phyloP scores from a whole-genome alignment of 2,888 invertebrate genomes.

The Crossocerus cetratus region DNA sequence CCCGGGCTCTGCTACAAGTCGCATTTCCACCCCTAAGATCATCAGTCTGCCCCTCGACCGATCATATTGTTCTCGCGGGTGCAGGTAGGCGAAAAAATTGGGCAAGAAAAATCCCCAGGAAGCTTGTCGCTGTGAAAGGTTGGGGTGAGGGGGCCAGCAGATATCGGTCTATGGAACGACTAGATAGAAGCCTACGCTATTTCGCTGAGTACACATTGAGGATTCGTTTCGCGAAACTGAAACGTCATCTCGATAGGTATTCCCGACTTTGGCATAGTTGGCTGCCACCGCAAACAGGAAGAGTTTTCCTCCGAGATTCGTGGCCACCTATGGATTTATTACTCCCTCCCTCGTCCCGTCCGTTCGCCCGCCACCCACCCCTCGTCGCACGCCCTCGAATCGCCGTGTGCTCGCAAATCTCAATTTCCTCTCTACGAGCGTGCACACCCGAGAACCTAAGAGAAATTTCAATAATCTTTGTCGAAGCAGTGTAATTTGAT shows the following conservation, averaged over 20 bases:
- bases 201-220: constrained; percentile 33
- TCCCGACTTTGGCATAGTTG: constrained; percentile 1
- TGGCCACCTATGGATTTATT: not conserved
- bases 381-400: too few relatives aligned
- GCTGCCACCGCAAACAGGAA: not conserved
- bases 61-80: not conserved
- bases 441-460: constrained; percentile 6
- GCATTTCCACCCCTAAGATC: too few relatives aligned
- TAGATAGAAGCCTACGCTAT: constrained; percentile 3
- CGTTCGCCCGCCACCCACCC: not conserved
- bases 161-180: too few relatives aligned
- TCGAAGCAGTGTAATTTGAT: too few relatives aligned
- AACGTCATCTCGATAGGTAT: not conserved
- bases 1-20: too few relatives aligned
- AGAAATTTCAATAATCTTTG: constrained; percentile 18
- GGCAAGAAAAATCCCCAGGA: too few relatives aligned
- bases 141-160: too few relatives aligned
- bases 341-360: not conserved
- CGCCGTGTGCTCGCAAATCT: not conserved
- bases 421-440: constrained; percentile 9
- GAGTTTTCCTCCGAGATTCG: not conserved
- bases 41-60: too few relatives aligned
- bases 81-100: not conserved
- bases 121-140: too few relatives aligned
- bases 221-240: constrained; percentile 37